Evolutionary conservation across 2,797 vertebrate species (phyloP), one percentile per base, ranked within the genome.

Genomic region (Paedocypris micromegethes): DNA sequence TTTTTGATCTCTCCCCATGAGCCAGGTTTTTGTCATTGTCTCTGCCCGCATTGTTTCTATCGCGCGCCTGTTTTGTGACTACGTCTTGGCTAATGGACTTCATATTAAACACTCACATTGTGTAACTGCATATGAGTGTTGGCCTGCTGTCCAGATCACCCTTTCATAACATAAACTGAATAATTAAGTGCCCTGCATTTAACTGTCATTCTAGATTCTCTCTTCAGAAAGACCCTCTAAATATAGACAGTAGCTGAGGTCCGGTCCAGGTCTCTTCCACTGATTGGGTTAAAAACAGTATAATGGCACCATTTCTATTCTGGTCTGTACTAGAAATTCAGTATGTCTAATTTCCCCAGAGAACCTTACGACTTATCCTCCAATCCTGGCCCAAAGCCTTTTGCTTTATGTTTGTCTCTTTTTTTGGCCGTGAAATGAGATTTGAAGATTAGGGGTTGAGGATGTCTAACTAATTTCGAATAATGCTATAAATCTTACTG

Each of bases 251-350:
- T 37, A 67, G 51, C 42, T 58, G 68, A 72, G 55, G 63, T 83
- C 74, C 78, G 77, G 64, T 75, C 76, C 75, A 79, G 82, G 83
- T 80, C 76, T 83, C 67, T 78, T 70, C 68, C 83, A 83, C 86
- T 84, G 84, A 88, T 86, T 85, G 77, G 82, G 83, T 88, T 90
- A 89, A 89, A 87, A 81, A 83, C 76, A 86, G 86, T 85, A 83
- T 87, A 85, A 86, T 82, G 73, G 72, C 74, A 72, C 75, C 2
- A 38, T 79, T 75, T 83, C 84, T 84, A 83, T 85, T 86, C 81
- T 82, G 66, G 81, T 78, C 80, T 82, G 81, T 79, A 86, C 83
- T 79, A 84, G 78, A 88, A 83, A 86, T 54, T 69, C 68, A 76
- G 76, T 81, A 82, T 78, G 78, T 79, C 82, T 88, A 84, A 89